Evolutionary conservation across 2,113 vertebrate species (phyloP).

Genomic region (Mormyrus iriodes): DNA sequence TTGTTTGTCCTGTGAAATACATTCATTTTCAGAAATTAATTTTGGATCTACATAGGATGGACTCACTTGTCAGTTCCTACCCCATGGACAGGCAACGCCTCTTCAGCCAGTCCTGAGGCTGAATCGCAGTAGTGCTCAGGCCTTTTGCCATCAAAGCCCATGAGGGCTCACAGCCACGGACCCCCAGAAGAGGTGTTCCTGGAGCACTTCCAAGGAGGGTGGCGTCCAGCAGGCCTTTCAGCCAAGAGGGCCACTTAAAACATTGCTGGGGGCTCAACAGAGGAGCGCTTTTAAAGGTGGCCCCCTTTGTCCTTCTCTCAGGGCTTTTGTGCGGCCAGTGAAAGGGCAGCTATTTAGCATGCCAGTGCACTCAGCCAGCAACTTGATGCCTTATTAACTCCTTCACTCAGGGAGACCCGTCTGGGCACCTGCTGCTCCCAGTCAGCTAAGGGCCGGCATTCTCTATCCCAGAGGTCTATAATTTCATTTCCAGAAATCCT

Average conservation of each 20-base stretch:
- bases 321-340: conserved; percentile 21
- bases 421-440: neutral
- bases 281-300: conserved; percentile 24
- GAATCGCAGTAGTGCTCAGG: conserved; percentile 16
- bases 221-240: conserved; percentile 17
- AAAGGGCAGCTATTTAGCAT: conserved; percentile 30
- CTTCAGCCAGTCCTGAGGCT: neutral
- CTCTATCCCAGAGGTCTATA: neutral
- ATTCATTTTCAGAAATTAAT: neutral
- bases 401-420: neutral
- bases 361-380: conserved; percentile 22
- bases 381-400: conserved; percentile 27
- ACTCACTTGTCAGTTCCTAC: neutral
- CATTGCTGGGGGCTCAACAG: conserved; percentile 28
- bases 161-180: conserved; percentile 14
- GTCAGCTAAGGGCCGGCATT: no score
- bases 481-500: neutral
- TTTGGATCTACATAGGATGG: neutral
- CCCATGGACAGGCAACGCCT: conserved; percentile 4
- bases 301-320: conserved; percentile 12
- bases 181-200: conserved; percentile 24
- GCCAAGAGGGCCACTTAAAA: conserved; percentile 26
- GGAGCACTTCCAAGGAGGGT: conserved; percentile 15
- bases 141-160: neutral
- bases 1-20: neutral